Evolutionary conservation across 2,113 vertebrate species (phyloP).

Genomic region (Vulpes ferrilata): DNA sequence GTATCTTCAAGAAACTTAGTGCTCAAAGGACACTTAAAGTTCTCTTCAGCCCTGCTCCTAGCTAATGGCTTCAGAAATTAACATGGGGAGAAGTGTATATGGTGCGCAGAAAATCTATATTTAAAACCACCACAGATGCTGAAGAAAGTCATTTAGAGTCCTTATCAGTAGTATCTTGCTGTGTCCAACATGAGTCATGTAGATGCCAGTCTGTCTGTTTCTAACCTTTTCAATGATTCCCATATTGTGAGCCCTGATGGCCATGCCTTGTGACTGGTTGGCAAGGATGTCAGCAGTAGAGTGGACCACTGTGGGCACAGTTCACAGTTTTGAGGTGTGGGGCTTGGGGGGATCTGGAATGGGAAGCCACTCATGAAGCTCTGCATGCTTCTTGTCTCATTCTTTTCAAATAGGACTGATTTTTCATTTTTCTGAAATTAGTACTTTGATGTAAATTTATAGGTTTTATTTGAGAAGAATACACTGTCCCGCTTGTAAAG

Average conservation of each 20-base stretch:
- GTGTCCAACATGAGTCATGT: neutral
- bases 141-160: neutral
- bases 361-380: accelerated
- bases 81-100: neutral
- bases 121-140: neutral
- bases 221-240: neutral
- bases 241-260: neutral
- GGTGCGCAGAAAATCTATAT: neutral
- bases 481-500: neutral
- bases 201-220: neutral
- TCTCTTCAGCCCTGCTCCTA: neutral
- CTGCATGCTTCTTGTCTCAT: neutral
- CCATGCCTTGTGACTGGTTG: neutral
- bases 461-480: constrained; percentile 19
- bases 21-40: neutral
- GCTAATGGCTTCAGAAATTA: neutral
- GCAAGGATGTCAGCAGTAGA: neutral
- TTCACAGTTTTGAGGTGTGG: neutral
- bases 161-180: neutral
- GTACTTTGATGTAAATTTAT: neutral
- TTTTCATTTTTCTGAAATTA: constrained; percentile 6
- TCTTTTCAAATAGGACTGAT: neutral
- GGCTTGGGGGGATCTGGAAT: neutral
- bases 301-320: neutral
- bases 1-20: neutral